Evolutionary conservation across 2,888 invertebrate genomes (phyloP), one percentile per base, ranked within the genome.

Genomic region (Dione vanillae): DNA sequence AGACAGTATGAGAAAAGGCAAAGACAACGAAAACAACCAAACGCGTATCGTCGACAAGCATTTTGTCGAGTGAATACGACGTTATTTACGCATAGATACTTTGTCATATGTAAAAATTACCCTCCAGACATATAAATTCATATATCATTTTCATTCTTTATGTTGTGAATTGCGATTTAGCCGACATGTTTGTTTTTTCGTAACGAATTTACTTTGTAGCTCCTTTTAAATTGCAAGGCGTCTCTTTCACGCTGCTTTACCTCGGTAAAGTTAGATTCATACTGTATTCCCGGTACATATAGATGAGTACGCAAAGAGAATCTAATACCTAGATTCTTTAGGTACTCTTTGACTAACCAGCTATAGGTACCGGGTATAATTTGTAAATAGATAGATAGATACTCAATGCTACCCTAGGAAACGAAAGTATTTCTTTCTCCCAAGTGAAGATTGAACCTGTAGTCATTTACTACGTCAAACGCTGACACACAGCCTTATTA

Each of bases 51-150:
- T 64, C 49, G 64, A 49, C 64, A 64, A 64, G 49, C 49, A 64
- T 49, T 64, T 49, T 61, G 43, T 49, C 40, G 37, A 64, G 47
- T 64, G 64, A 49, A 40, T 49, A 64, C 64, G 14, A 19, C 49
- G 64, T 64, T 64, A 37, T 64, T 64, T 64, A 64, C 40, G 49
- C 37, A 37, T 27, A 27, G 27, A 5, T 49, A 49, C 64, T 49
- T 49, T 49, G 64, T 64, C 64, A 64, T 40, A 64, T 64, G 64
- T 64, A 49, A 64, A 64, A 64, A 64, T 64, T 64, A 64, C 64
- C 49, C 49, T 40, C 19, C 49, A 49, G 49, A 14, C 19, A 6
- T 16, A 49, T 14, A 49, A 19, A 40, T 64, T 64, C 64, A 64
- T 49, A 64, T 64, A 49, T 64, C 47, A 64, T 64, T 49, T 64